Evolutionary conservation across 2,113 vertebrate species (phyloP), one percentile per base, ranked within the genome.

Genomic region (Amblyornis subalaris): DNA sequence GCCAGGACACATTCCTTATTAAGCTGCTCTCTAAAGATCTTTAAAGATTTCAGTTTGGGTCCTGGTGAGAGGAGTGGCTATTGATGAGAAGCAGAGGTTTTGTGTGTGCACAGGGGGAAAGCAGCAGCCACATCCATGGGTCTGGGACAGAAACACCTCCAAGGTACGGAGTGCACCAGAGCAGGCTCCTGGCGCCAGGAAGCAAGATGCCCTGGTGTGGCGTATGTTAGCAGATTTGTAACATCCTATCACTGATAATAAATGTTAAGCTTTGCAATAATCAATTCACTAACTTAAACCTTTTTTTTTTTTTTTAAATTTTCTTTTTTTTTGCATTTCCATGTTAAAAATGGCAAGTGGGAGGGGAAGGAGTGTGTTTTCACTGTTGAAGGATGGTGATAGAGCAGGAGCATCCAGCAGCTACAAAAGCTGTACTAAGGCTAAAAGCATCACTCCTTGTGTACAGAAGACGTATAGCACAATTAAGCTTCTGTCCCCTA

Each of bases 331-430:
- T n/a, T 35, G 6, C 33, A 31, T 36, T 42, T 48, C 40, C 47
- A 14, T 6, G 7, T 29, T 24, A 36, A 3, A 25, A 33, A 33
- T 1, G 9, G 16, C 1, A 3, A 54, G 26, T 2, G 2, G 33
- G 31, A 48, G 4, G 40, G 22, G 47, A 45, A 45, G 51, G 29
- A 60, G 13, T 4, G 28, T 29, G 13, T 45, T 64, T 40, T 38
- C 62, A 45, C 26, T 25, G 24, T 19, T 22, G 21, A 48, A 75
- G 45, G 26, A n/a, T 33, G 28, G 42, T 22, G 31, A 44, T 44
- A 44, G 48, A 20, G 9, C 3, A 9, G 62, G 31, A 55, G 69
- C 26, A 74, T 10, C 42, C 36, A 74, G 48, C 36, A 74, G 33
- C 28, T 60, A n/a, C 24, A 24, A 22, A 69, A 51, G 25, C 48